Base-by-base conservation (phyloP, 2,888 invertebrate species). In the Diploptera punctata region DNA sequence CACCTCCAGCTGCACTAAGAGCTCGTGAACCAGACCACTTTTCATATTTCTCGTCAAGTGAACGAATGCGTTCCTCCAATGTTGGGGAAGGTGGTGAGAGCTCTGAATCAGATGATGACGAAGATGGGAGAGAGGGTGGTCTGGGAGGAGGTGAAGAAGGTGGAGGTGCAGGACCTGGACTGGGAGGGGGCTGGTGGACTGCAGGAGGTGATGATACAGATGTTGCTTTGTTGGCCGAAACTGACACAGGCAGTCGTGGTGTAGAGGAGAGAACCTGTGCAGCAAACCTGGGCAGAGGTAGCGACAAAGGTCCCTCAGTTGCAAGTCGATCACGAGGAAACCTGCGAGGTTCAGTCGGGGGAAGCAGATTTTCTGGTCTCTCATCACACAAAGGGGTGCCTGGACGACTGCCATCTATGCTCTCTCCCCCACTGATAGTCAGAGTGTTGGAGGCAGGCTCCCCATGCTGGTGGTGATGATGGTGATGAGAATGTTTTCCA, bases 1-100 rank as follows among this genome's bases (percentile, higher is more conserved):
- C 87, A 38, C 86, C 83, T 16, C 84, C 86, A 1, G 86, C 84
- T 7, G 89, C 87, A 77, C 89, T 86, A 54, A 88, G 79, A 38
- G 88, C 86, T 76, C 90, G 85, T 67, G 89, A 87, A 57, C 91
- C 91, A 49, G 93, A 93, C 95, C 95, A 95, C 78, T 93, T 92
- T 80, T 95, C 95, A 81, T 97, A 95, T 81, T 94, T 95, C 82
- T 97, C 97, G 83, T 98, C 97, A 72, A 98, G 87, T 68, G 93
- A 94, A 76, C 93, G 90, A 78, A 99, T 94, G 76, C 97, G 88
- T 82, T 98, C 97, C 80, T 98, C 97, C 77, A 98, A 87, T 26
- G 92, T 91, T 7, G 86, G 85, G 38, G 84, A 83, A 62, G 86
- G 86, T 2, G 93, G 93, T 78, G 91, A 91, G 44, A 89, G 87